Base-by-base conservation (phyloP, 2,113 vertebrate genomes). In the Mesoclemmys tuberculata region DNA sequence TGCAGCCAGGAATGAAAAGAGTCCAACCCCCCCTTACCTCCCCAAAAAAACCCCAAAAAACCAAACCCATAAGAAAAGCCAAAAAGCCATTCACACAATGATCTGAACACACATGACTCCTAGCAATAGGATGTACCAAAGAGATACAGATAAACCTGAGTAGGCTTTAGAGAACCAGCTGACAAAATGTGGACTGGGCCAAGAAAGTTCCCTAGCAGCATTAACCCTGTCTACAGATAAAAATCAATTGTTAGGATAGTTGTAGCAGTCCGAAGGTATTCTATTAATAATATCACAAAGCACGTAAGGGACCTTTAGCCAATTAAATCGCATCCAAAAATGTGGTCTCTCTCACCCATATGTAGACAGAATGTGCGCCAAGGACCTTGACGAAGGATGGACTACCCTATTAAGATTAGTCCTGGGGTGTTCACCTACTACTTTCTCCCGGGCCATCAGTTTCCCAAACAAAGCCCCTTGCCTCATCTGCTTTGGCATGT, bases 381-480 rank as follows among this genome's bases (percentile, higher is more conserved):
- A 94, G 80, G 84, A 93, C 90, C 52, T 48, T 94, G 88, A 93
- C 1, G 0, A 94, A 94, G 87, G 27, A 94, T 29, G 38, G 29
- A 96, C 27, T 80, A 51, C 82, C 92, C 94, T 95, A 91, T 90
- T 85, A 80, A 51, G 31, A 64, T n/a, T 64, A 64, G 13, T 35
- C 16, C 7, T n/a, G 14, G 31, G 61, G 61, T 4, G 8, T 64
- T 74, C 71, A 74, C 71, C 38, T 41, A 41, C 38, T 74, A 26
- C 71, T 74, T 74, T 22, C 95, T 86, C 90, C 93, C 88, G 90
- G 46, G 91, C 35, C 85, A 97, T 78, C 49, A 21, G 0, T 29
- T 88, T 93, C 87, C 93, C 88, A 89, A 87, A 97, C 95, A 84
- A 92, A 97, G 90, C 88, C 81, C 5, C 52, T 90, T 90, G 13